Conservation (phyloP, 2,797 vertebrate genomes). For the Eospalax fontanierii region DNA sequence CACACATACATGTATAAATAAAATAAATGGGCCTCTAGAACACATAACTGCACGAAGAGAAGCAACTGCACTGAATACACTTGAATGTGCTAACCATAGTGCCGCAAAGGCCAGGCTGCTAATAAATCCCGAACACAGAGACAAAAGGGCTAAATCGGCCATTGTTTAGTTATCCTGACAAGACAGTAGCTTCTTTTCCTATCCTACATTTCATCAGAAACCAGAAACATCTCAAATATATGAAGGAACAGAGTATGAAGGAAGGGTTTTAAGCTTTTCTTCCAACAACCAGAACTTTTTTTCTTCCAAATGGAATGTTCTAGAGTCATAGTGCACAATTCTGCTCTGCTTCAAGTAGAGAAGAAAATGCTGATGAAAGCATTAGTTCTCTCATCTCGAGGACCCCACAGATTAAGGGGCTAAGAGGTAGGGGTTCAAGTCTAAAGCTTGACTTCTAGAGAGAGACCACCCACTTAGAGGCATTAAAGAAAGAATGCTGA, state of each 20-base stretch:
- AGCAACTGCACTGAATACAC: slow-evolving; percentile 13
- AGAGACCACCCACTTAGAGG: neutral
- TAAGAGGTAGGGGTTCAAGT: neutral
- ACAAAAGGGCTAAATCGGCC: neutral
- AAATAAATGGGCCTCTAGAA: neutral
- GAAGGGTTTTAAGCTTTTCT: slow-evolving; percentile 32
- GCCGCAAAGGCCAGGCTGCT: neutral
- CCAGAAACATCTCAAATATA: slow-evolving; percentile 41
- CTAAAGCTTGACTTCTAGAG: neutral
- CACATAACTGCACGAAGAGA: neutral
- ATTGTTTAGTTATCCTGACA: neutral
- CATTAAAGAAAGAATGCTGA: neutral
- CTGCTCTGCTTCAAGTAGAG: neutral
- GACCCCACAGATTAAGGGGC: neutral
- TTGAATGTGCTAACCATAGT: neutral
- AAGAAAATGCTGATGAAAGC: neutral
- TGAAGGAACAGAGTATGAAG: neutral
- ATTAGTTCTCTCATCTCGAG: neutral
- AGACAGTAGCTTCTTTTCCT: neutral
- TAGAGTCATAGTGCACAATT: neutral
- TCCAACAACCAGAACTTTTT: neutral
- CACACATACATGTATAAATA: neutral
- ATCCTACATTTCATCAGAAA: neutral
- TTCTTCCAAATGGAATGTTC: neutral
- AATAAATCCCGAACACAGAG: neutral